These are phyloP conservation scores for Drosophila tristis DNA, from an alignment of 1,140 invertebrate species.

Conservation along the genomic window DNA sequence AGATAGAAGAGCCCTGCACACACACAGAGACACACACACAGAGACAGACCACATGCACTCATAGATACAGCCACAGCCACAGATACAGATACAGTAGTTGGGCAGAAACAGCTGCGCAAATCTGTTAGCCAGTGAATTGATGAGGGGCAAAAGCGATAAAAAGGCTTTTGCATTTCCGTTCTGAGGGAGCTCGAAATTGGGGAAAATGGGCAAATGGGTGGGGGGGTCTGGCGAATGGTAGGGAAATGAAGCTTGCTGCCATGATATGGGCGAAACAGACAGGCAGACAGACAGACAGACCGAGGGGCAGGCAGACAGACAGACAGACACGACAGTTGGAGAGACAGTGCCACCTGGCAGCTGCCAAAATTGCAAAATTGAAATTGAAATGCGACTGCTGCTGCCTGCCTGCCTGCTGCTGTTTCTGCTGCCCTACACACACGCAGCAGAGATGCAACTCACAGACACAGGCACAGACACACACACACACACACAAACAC, in stretches of 20 bases:
- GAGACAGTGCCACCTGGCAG: constrained; percentile 80
- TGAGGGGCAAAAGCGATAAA: constrained; percentile 79
- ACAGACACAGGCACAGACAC: constrained; percentile 7
- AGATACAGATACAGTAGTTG: constrained; percentile 3
- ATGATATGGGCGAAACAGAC: constrained; percentile 61
- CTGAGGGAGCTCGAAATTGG: constrained; percentile 24
- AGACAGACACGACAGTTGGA: constrained; percentile 56
- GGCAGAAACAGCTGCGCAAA: constrained; percentile 67
- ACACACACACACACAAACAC: constrained; percentile 19
- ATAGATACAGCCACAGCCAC: constrained; percentile 14
- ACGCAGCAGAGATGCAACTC: constrained; percentile 2
- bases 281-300: constrained; percentile 8
- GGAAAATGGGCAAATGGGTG: constrained; percentile 1
- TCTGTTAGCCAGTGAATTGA: constrained; percentile 80
- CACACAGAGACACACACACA: constrained; percentile 16
- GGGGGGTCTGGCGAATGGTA: too few relatives aligned
- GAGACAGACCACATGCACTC: constrained; percentile 16
- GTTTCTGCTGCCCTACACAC: neutral
- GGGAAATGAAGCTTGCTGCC: constrained; percentile 49
- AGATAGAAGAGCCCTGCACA: constrained; percentile 25
- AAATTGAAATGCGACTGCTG: constrained; percentile 81
- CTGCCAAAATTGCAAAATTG: constrained; percentile 82
- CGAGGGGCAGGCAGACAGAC: constrained; percentile 6
- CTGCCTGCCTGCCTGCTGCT: constrained; percentile 18
- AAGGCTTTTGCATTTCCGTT: constrained; percentile 67